phyloP scores from a whole-genome alignment of 2,797 vertebrate genomes.

The Cichlasoma orientale region DNA sequence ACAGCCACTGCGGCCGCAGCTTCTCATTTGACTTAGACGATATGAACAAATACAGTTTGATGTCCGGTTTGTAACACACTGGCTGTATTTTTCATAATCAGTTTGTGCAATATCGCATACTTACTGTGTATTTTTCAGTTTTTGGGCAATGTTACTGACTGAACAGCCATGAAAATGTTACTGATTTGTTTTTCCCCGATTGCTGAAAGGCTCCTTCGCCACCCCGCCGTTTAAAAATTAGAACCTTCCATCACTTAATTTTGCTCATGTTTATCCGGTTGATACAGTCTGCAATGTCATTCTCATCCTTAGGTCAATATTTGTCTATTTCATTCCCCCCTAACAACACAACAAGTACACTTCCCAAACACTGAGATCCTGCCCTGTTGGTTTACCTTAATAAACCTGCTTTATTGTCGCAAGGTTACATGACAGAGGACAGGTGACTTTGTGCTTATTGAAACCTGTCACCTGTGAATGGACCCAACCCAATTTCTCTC shows the following conservation, averaged over 20 bases:
- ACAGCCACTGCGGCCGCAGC: conserved; percentile 60
- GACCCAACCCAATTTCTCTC: conserved; percentile 48
- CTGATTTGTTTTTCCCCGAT: conserved; percentile 25
- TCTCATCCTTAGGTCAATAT: conserved; percentile 60
- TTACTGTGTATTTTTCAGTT: conserved; percentile 54
- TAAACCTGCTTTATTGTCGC: conserved; percentile 21
- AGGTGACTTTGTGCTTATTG: conserved; percentile 23
- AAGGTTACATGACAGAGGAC: conserved; percentile 55
- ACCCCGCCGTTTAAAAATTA: conserved; percentile 44
- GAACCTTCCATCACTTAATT: conserved; percentile 59
- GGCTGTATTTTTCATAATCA: conserved; percentile 80
- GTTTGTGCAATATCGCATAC: conserved; percentile 54
- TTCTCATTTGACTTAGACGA: conserved; percentile 65
- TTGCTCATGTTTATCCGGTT: conserved; percentile 73
- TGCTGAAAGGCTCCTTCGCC: conserved; percentile 19
- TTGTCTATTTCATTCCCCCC: conserved; percentile 30
- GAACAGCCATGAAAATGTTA: conserved; percentile 35
- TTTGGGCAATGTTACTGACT: conserved; percentile 58
- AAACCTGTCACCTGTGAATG: conserved; percentile 43
- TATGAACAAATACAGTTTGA: conserved; percentile 77
- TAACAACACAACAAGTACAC: conserved; percentile 28
- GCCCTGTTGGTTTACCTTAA: conserved; percentile 30
- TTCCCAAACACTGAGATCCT: conserved; percentile 28
- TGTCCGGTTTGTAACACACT: conserved; percentile 36
- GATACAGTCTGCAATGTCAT: conserved; percentile 83